A percentile compares a stretch with the other conserved stretches of the same genome.
phyloP scores from a whole-genome alignment of 1,140 invertebrate species.

The Drosophila tani region DNA sequence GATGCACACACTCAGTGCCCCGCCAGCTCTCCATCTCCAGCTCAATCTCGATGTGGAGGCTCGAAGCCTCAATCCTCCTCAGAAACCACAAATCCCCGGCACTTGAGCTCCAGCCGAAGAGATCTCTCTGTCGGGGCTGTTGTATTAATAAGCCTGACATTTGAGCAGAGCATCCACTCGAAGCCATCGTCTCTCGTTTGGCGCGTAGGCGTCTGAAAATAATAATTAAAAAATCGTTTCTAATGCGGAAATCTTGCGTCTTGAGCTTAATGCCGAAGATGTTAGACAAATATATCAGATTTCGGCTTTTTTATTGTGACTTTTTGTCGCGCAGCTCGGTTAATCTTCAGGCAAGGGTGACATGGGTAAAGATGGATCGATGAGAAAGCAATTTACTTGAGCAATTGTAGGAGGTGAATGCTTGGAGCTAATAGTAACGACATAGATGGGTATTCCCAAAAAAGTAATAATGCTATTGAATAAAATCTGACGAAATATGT shows the following conservation, averaged over 20 bases:
- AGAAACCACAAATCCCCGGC: slow-evolving; percentile 36
- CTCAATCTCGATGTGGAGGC: slow-evolving; percentile 34
- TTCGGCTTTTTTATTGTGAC: slow-evolving; percentile 53
- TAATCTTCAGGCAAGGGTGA: slow-evolving; percentile 43
- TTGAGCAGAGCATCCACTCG: slow-evolving; percentile 64
- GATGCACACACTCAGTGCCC: slow-evolving; percentile 37
- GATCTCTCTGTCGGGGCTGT: slow-evolving; percentile 39
- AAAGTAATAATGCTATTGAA: neutral
- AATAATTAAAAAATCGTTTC: slow-evolving; percentile 80
- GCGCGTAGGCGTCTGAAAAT: slow-evolving; percentile 75
- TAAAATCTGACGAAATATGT: neutral
- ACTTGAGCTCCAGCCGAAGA: slow-evolving; percentile 48
- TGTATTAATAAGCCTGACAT: slow-evolving; percentile 79
- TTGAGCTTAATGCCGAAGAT: slow-evolving; percentile 77
- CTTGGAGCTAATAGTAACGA: neutral
- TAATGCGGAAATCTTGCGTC: slow-evolving; percentile 76
- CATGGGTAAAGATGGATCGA: slow-evolving; percentile 47
- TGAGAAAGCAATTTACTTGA: slow-evolving; percentile 32
- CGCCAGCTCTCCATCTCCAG: slow-evolving; percentile 13
- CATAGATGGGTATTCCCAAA: neutral
- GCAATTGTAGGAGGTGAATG: neutral
- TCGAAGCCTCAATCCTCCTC: slow-evolving; percentile 20
- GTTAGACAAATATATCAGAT: slow-evolving; percentile 81
- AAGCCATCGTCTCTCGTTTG: slow-evolving; percentile 32
- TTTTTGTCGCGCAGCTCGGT: slow-evolving; percentile 24